These are phyloP conservation scores for Chaenodraco wilsoni DNA, from an alignment of 2,797 vertebrate genomes.

Conservation along the genomic window DNA sequence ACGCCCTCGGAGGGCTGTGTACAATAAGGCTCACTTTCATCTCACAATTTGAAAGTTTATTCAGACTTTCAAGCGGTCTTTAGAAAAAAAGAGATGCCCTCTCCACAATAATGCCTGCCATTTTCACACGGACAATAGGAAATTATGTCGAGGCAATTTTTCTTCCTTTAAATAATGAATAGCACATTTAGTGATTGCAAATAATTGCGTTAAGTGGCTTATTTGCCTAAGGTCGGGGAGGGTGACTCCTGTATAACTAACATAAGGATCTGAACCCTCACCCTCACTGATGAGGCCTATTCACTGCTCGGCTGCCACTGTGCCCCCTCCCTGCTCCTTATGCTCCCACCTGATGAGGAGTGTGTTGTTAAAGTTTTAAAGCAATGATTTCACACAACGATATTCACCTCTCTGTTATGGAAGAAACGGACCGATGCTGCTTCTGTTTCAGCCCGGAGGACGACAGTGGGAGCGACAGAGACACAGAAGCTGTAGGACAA, in stretches of 20 bases:
- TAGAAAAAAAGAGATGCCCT: constrained; percentile 61
- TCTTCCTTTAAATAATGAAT: constrained; percentile 85
- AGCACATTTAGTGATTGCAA: constrained; percentile 97
- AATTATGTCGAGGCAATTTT: constrained; percentile 83
- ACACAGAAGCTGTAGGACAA: neutral
- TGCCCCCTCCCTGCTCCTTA: constrained; percentile 83
- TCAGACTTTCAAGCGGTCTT: constrained; percentile 81
- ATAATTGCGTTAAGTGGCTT: constrained; percentile 96
- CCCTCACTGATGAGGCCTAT: constrained; percentile 98
- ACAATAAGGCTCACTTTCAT: constrained; percentile 77
- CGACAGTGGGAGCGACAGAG: constrained; percentile 23
- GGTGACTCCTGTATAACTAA: constrained; percentile 93
- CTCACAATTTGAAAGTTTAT: constrained; percentile 83
- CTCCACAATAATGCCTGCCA: constrained; percentile 77
- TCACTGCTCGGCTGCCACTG: constrained; percentile 91
- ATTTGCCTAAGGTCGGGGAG: constrained; percentile 90
- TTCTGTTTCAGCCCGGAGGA: constrained; percentile 29
- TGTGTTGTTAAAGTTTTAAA: constrained; percentile 87
- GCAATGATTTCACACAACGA: constrained; percentile 71
- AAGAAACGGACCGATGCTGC: constrained; percentile 32
- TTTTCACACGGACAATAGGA: constrained; percentile 91
- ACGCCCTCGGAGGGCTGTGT: constrained; percentile 71
- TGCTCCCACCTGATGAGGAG: constrained; percentile 89
- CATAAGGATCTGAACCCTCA: constrained; percentile 92
- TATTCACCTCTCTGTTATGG: constrained; percentile 63